phyloP scores from a whole-genome alignment of 2,888 invertebrate genomes.

The Caenorhabditis panamensis region DNA sequence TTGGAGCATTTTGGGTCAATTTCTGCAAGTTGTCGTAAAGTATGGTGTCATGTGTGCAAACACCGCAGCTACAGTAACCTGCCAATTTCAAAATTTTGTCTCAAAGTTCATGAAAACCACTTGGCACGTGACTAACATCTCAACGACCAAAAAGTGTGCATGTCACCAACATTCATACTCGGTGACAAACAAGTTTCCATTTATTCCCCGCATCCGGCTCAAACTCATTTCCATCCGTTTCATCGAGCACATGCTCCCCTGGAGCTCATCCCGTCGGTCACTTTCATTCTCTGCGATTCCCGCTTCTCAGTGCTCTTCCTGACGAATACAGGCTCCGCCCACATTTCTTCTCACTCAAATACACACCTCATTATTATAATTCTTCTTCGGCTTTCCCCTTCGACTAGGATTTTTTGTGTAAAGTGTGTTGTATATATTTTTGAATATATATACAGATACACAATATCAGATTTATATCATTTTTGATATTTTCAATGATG shows the following conservation, averaged over 20 bases:
- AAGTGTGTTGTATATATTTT: not conserved
- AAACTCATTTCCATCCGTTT: not conserved
- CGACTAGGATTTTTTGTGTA: conserved; percentile 7
- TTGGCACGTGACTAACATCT: too few relatives aligned
- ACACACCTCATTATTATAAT: conserved; percentile 58
- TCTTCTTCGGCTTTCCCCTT: conserved; percentile 7
- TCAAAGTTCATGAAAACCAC: too few relatives aligned
- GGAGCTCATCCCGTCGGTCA: too few relatives aligned
- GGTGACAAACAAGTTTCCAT: too few relatives aligned
- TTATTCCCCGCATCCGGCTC: too few relatives aligned
- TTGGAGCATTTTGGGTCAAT: not conserved
- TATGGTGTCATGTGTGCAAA: not conserved
- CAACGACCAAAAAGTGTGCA: too few relatives aligned
- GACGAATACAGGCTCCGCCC: conserved; percentile 25
- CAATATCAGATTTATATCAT: too few relatives aligned
- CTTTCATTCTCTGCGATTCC: conserved; percentile 19
- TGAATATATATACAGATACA: too few relatives aligned
- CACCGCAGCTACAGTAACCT: not conserved
- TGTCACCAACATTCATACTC: too few relatives aligned
- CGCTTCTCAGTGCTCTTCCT: conserved; percentile 2
- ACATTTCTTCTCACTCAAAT: conserved; percentile 20
- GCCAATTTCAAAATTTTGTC: not conserved
- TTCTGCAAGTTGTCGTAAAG: not conserved
- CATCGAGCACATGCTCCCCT: too few relatives aligned
- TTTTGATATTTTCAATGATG: not conserved